Base-by-base conservation (phyloP, 2,113 vertebrate genomes). In the Rhinoptilus africanus region DNA sequence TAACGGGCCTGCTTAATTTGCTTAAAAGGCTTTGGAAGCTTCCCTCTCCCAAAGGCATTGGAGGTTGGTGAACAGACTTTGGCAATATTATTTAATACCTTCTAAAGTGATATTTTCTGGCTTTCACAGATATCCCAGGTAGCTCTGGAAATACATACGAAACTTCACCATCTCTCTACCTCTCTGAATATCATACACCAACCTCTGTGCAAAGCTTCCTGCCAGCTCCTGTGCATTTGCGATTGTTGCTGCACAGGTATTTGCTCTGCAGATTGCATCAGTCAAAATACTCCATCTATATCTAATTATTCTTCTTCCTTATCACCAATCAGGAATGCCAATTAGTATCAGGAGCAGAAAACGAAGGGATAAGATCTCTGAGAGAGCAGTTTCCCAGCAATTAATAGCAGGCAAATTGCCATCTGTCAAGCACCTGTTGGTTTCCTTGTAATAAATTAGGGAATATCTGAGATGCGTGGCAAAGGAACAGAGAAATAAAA, bases 391-490 rank as follows among this genome's bases (percentile, higher is more conserved):
- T 97, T 97, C 94, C 66, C 94, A 93, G 89, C 66, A 93, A 95
- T 96, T 97, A 97, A 97, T 97, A 97, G 50, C 62, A 54, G 96
- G 94, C 89, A 95, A 97, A 94, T 95, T 93, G 95, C 94, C 96
- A 91, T 92, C 62, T 96, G 74, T 91, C 62, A 92, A 85, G 84
- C 85, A 94, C 91, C 88, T 96, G 86, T 30, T 95, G 34, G 57
- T 78, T 97, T 95, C 89, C 92, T 91, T 71, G 77, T 95, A 88
- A 85, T 93, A 92, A 95, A 91, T 79, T 30, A 50, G 26, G 18
- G 81, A 77, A 85, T 90, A 92, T 89, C 68, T 84, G 78, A 86
- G 82, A 51, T 90, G 41, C 0, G 0, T 96, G 95, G 96, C 94
- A 97, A 86, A 86, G 39, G 94, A 80, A 75, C 77, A 95, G 89